phyloP scores from a whole-genome alignment of 2,888 invertebrate species.

The Julus scanicus region DNA sequence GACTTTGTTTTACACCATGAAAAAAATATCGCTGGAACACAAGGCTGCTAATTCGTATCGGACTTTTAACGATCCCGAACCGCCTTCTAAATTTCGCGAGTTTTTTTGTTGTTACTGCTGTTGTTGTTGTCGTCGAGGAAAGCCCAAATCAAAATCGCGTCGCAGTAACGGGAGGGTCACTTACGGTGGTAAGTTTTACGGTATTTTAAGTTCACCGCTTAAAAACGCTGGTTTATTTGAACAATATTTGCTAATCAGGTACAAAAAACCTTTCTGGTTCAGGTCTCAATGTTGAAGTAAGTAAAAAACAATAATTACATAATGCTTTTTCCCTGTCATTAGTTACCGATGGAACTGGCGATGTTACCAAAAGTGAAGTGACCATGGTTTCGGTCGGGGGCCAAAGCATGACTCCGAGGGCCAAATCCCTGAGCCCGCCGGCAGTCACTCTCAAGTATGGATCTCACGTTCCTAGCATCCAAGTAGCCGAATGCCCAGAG shows the following conservation, averaged over 20 bases:
- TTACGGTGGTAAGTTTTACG: not conserved
- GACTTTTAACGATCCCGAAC: not conserved
- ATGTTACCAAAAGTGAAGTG: not conserved
- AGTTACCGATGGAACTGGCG: not conserved
- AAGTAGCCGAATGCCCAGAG: conserved; percentile 49
- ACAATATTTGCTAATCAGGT: too few species aligned
- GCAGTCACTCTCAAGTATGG: conserved; percentile 16
- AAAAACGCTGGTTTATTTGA: too few species aligned
- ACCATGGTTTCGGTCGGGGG: conserved; percentile 12
- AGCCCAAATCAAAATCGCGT: not conserved
- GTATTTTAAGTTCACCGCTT: not conserved
- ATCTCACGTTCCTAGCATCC: conserved; percentile 36
- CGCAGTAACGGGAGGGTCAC: not conserved
- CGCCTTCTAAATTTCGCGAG: not conserved
- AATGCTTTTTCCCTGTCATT: not conserved
- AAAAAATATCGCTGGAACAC: not conserved
- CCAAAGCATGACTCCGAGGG: not conserved
- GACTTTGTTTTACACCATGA: not conserved
- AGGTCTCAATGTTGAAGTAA: too few species aligned
- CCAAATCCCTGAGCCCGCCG: conserved; percentile 30
- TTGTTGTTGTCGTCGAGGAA: not conserved
- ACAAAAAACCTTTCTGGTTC: too few species aligned
- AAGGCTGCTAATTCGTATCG: not conserved
- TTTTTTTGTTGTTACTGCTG: not conserved
- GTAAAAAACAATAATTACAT: too few species aligned